Percentiles rank a stretch among this genome's conserved stretches.
phyloP scores from a whole-genome alignment of 2,113 vertebrate genomes.

The Prietella phreatophila region DNA sequence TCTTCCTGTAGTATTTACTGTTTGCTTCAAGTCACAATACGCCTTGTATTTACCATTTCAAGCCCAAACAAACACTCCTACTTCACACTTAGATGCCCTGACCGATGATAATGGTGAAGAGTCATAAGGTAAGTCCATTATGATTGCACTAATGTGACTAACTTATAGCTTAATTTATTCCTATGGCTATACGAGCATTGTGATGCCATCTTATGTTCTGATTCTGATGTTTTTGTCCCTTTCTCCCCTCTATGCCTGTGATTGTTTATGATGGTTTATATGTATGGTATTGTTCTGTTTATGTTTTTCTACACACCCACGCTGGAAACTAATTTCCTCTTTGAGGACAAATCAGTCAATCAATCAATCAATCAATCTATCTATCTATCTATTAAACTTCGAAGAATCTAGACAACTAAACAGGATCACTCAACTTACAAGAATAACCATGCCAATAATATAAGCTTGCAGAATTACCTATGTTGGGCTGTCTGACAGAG shows the following conservation, averaged over 20 bases:
- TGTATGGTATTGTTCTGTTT: no score
- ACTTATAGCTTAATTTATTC: neutral
- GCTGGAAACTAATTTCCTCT: no score
- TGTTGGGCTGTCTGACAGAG: neutral
- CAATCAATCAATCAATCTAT: no score
- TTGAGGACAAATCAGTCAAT: no score
- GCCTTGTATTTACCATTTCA: neutral
- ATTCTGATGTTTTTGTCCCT: no score
- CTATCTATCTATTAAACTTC: neutral
- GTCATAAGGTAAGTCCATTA: neutral
- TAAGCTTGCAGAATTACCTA: neutral
- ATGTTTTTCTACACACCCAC: no score
- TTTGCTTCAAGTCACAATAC: neutral
- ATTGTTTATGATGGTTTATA: no score
- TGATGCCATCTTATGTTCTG: no score
- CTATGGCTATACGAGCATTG: no score
- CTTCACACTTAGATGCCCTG: neutral
- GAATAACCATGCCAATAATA: neutral
- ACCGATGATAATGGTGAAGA: neutral
- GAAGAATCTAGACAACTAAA: neutral
- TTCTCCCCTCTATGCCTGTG: no score
- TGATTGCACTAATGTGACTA: neutral
- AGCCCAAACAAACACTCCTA: neutral
- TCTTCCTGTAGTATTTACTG: neutral
- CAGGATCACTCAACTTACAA: neutral